Percentiles rank a stretch among this genome's conserved stretches.
Evolutionary conservation across 2,888 invertebrate genomes (phyloP).

Genomic region (Orthonevra nobilis): DNA sequence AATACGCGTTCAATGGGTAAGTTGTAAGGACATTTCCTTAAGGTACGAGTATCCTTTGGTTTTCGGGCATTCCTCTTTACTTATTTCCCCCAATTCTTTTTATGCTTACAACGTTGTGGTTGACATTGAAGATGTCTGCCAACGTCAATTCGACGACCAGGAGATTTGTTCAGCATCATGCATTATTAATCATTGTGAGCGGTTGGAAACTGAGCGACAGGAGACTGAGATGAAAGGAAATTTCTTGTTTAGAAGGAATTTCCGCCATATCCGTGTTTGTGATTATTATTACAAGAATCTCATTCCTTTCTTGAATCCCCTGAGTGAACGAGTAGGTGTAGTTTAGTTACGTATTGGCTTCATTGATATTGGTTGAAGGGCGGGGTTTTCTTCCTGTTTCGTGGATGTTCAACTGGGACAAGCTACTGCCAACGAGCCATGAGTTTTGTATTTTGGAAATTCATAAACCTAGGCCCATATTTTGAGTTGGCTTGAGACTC

Average conservation of each 20-base stretch:
- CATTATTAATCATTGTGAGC: conserved; percentile 41
- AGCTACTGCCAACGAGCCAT: too few species aligned
- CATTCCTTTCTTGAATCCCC: too few species aligned
- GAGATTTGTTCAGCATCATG: conserved; percentile 34
- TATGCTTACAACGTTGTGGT: conserved; percentile 9
- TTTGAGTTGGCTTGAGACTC: too few species aligned
- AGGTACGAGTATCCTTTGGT: conserved; percentile 19
- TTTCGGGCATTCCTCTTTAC: neutral
- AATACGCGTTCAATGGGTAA: conserved; percentile 15
- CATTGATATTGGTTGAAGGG: conserved; percentile 25
- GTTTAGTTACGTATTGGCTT: neutral
- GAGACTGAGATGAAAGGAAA: neutral
- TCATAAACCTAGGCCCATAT: too few species aligned
- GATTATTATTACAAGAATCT: too few species aligned
- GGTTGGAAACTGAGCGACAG: neutral
- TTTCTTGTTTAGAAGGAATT: neutral
- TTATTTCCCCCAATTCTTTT: neutral
- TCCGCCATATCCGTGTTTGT: neutral
- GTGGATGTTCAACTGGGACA: too few species aligned
- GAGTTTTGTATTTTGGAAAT: too few species aligned
- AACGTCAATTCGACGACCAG: conserved; percentile 20
- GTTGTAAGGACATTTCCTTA: conserved; percentile 34
- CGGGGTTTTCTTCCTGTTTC: conserved; percentile 6
- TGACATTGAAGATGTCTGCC: conserved; percentile 36
- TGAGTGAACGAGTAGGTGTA: too few species aligned